Evolutionary conservation across 2,113 vertebrate species (phyloP), one percentile per base, ranked within the genome.

Genomic region (Corythaixoides concolor): DNA sequence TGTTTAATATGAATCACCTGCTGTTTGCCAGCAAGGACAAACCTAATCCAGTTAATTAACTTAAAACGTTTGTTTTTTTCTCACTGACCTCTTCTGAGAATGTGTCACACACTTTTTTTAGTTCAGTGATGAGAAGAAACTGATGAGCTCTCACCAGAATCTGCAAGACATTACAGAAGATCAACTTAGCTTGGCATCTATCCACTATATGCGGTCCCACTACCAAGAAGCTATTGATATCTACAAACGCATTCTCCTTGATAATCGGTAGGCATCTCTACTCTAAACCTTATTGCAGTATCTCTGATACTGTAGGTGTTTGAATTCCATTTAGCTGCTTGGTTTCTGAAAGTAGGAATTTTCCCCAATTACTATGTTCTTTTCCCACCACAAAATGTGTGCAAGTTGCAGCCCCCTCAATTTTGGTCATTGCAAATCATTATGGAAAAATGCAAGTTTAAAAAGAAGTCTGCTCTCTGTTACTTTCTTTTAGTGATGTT

Each of bases 161-260:
- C 98, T 99, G 93, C 99, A 99, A 97, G 99, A 99, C 59, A 98
- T 99, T 89, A 99, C 99, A 3, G 99, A 99, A 96, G 99, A 99
- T 97, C 99, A 99, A 81, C 99, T 99, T 58, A 99, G 99, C 95
- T 97, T 99, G 96, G 99, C 99, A 27, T 99, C 99, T 39, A 99
- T 99, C 88, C 99, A 99, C 94, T 99, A 99, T 93, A 99, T 99
- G 99, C 98, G 99, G 26, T 99, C 99, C 32, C 99, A 99, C 96
- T 99, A 99, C 97, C 99, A 99, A 95, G 99, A 99, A 97, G 99
- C 99, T 22, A 99, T 99, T 83, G 99, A 99, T 88, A 99, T 99
- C 97, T 99, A 99, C 96, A 99, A 99, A 94, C 98, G 99, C 64
- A 99, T 99, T 85, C 97, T 99, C 30, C 98, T 99, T 62, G 98